Evolutionary conservation across 2,888 invertebrate species (phyloP).

Genomic region (Lucinisca nassula): DNA sequence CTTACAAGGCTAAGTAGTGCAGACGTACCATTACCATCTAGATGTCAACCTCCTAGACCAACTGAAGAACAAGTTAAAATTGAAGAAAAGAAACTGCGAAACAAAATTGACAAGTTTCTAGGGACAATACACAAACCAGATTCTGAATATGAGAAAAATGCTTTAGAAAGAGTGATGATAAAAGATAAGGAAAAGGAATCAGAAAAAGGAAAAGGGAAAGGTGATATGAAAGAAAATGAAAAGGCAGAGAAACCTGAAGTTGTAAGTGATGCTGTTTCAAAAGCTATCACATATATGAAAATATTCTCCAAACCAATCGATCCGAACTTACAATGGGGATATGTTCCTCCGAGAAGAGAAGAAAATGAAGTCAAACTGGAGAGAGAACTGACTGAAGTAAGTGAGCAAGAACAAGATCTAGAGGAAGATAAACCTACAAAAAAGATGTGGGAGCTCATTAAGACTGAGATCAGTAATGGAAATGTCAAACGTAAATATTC

Average conservation of each 20-base stretch:
- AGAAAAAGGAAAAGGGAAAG: neutral
- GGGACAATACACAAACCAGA: slow-evolving; percentile 44
- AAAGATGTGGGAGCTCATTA: slow-evolving; percentile 80
- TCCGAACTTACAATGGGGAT: slow-evolving; percentile 51
- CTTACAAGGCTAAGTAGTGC: slow-evolving; percentile 59
- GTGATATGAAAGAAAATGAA: neutral
- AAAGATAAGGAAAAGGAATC: slow-evolving; percentile 42
- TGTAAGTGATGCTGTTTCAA: slow-evolving; percentile 41
- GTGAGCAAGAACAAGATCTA: slow-evolving; percentile 11
- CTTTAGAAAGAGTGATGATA: slow-evolving; percentile 26
- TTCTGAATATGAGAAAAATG: slow-evolving; percentile 27
- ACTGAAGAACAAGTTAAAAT: slow-evolving; percentile 60
- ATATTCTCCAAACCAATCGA: slow-evolving; percentile 71
- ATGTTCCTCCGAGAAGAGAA: slow-evolving; percentile 17
- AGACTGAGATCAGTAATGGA: slow-evolving; percentile 72
- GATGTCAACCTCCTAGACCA: slow-evolving; percentile 46
- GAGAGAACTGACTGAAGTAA: slow-evolving; percentile 32
- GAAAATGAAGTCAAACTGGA: slow-evolving; percentile 28
- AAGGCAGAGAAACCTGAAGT: slow-evolving; percentile 8
- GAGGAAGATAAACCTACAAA: slow-evolving; percentile 45
- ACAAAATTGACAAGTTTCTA: slow-evolving; percentile 70
- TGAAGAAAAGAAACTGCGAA: slow-evolving; percentile 57
- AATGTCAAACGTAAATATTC: slow-evolving; percentile 69
- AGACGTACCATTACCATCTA: slow-evolving; percentile 34
- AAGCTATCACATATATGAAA: slow-evolving; percentile 63